Conservation (phyloP, 2,797 vertebrate genomes). For the Delichon dasypus region DNA sequence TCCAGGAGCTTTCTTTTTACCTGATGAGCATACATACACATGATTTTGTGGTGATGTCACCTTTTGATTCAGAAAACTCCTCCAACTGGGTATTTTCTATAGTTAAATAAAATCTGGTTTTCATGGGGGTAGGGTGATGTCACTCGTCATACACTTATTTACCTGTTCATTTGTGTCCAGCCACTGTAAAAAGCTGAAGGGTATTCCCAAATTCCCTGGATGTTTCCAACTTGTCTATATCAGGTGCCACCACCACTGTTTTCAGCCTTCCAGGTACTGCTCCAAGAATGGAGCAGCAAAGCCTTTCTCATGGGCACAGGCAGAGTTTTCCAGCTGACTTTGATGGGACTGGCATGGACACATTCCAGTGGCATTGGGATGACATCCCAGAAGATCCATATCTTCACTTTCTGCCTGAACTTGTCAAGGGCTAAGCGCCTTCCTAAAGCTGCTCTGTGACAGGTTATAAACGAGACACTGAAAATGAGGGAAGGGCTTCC, state of each 20-base stretch:
- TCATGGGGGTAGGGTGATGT: fast-evolving
- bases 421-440: not conserved
- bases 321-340: not conserved
- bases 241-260: not conserved
- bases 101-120: not conserved
- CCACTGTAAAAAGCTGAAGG: not conserved
- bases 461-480: not conserved
- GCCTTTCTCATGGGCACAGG: not conserved
- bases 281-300: not conserved
- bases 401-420: not conserved
- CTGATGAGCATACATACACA: not conserved
- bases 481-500: not conserved
- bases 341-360: not conserved
- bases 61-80: not conserved
- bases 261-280: not conserved
- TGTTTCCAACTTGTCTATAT: not conserved
- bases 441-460: fast-evolving
- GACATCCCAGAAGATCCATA: not conserved
- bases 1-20: not conserved
- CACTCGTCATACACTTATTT: not conserved
- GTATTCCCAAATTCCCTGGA: not conserved
- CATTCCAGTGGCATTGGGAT: not conserved
- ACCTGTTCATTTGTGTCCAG: not conserved
- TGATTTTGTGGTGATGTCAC: not conserved
- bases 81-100: not conserved